Conservation (phyloP, 2,797 vertebrate genomes). For the Alosa sapidissima region DNA sequence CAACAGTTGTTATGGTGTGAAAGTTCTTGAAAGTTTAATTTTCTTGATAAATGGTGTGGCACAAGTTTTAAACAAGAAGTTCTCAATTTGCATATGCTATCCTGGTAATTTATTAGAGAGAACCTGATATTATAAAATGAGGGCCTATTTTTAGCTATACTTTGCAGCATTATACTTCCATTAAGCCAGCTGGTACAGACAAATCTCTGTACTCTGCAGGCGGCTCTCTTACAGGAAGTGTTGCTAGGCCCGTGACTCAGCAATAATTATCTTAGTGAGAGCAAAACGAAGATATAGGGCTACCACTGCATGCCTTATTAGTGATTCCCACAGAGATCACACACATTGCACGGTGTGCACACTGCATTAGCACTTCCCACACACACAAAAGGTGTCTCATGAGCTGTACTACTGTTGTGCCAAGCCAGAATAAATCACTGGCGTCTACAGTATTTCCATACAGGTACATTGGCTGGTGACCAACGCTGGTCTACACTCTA, state of each 20-base stretch:
- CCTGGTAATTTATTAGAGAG: neutral
- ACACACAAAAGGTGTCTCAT: neutral
- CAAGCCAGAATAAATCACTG: neutral
- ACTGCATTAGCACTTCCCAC: neutral
- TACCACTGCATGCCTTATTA: neutral
- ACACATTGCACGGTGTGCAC: neutral
- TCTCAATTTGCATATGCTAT: neutral
- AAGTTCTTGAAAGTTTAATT: neutral
- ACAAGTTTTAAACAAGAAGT: neutral
- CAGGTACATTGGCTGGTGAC: neutral
- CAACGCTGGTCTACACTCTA: neutral
- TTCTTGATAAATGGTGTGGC: constrained; percentile 8
- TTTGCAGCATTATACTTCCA: neutral
- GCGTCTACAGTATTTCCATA: neutral
- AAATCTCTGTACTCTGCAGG: neutral
- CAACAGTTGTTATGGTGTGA: neutral
- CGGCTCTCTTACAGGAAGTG: neutral
- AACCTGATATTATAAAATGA: neutral
- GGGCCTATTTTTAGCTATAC: constrained; percentile 3
- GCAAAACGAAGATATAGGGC: neutral
- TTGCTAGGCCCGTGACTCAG: neutral
- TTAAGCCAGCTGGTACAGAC: neutral
- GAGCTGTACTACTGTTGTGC: neutral
- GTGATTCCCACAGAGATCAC: neutral
- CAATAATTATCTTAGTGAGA: neutral